These are phyloP conservation scores for Chymomyza caudatula DNA, from an alignment of 2,888 invertebrate genomes.

Conservation along the genomic window DNA sequence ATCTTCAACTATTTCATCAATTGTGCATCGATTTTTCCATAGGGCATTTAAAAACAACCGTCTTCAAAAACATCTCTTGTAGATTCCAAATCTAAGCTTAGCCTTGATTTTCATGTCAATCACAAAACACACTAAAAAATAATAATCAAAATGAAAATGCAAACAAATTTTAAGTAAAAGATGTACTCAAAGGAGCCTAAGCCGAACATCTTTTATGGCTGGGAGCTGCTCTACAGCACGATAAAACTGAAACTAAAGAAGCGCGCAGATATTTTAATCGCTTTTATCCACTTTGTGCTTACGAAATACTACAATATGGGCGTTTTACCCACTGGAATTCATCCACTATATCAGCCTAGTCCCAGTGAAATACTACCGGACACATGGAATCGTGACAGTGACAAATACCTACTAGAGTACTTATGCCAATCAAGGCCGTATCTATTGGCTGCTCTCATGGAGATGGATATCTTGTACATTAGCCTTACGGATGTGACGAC, in stretches of 20 bases:
- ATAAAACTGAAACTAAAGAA: not conserved
- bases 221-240: constrained; percentile 13
- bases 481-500: not conserved
- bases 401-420: not conserved
- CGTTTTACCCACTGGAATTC: not conserved
- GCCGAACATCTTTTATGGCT: constrained; percentile 11
- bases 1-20: too few relatives aligned
- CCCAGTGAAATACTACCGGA: not conserved
- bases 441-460: not conserved
- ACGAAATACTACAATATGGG: not conserved
- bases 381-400: not conserved
- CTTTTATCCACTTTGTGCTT: not conserved
- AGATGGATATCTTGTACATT: not conserved
- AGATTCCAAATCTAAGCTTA: too few relatives aligned
- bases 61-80: too few relatives aligned
- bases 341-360: not conserved
- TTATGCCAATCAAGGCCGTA: not conserved
- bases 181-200: not conserved
- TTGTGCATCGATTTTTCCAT: too few relatives aligned
- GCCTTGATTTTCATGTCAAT: not conserved
- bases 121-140: not conserved
- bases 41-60: too few relatives aligned
- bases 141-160: not conserved
- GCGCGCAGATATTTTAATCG: not conserved
- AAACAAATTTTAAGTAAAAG: not conserved